phyloP scores from a whole-genome alignment of 2,888 invertebrate species.

The Pristionchus mayeri region DNA sequence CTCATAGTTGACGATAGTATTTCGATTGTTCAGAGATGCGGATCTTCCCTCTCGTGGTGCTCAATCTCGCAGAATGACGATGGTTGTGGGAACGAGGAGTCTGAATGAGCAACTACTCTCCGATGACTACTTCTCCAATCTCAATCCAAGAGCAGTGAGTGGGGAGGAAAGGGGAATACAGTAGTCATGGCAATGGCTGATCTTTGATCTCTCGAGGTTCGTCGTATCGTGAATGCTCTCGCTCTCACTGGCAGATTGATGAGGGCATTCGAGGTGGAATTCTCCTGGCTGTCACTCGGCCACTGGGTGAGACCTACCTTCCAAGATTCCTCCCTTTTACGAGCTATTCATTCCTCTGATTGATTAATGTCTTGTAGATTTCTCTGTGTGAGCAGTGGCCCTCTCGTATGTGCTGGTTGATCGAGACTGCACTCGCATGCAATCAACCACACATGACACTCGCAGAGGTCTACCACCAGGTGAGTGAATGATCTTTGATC shows the following conservation, averaged over 20 bases:
- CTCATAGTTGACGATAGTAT: background rate
- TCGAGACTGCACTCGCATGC: constrained; percentile 85
- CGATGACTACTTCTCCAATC: constrained; percentile 98
- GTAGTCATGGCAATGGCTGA: constrained; percentile 78
- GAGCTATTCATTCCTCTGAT: background rate
- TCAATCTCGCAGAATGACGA: constrained; percentile 48
- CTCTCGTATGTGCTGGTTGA: constrained; percentile 96
- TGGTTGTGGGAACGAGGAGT: constrained; percentile 49
- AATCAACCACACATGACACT: constrained; percentile 88
- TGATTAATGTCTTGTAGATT: constrained; percentile 53
- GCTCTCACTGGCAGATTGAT: constrained; percentile 83
- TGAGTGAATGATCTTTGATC: constrained; percentile 61
- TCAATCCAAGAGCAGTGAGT: constrained; percentile 94
- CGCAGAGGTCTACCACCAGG: constrained; percentile 94
- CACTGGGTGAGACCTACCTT: constrained; percentile 88
- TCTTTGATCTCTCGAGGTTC: constrained; percentile 83
- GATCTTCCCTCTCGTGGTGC: background rate
- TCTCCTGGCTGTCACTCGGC: constrained; percentile 97
- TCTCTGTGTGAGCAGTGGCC: constrained; percentile 99
- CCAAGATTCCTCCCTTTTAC: no score
- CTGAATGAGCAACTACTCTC: constrained; percentile 82
- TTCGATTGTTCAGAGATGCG: background rate
- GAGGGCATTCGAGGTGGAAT: constrained; percentile 98
- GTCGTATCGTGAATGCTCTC: constrained; percentile 73
- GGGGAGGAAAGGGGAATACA: background rate